Base-by-base conservation (phyloP, 1,140 invertebrate genomes). In the Araneus ventricosus region DNA sequence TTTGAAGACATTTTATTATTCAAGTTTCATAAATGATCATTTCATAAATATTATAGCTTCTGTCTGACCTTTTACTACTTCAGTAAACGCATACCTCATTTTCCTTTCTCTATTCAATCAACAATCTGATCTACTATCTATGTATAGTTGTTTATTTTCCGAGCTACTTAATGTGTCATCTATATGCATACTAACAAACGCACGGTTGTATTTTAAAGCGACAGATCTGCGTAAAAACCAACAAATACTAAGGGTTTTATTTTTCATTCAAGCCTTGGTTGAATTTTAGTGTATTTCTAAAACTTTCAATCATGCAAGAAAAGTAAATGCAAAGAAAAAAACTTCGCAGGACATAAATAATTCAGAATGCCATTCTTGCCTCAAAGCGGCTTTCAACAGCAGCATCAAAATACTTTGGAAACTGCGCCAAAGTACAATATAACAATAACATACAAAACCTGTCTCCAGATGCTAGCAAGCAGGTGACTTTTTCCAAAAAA, bases 341-440 rank as follows among this genome's bases (percentile, higher is more conserved):
- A 75, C 70, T 34, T 75, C 70, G 17, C 22, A 17, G 20, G 34
- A 34, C 34, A 75, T 75, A 75, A 75, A 75, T 75, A 75, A 75
- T 75, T 75, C 70, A 75, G 17, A 75, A 75, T 20, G 27, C 20
- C 20, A 30, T 75, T 30, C 70, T 22, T 34, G 14, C 30, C 30
- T 27, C 34, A 22, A 14, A 75, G 27, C 27, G 27, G 27, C 10
- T 10, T 75, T 75, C 34, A 75, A 75, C 70, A 34, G 20, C 17
- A 75, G 8, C 70, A 75, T 75, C 17, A 75, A 75, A 75, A 75
- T 75, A 34, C 70, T 75, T 75, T 30, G 27, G 14, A 75, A 75
- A 75, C 30, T 37, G 5, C 30, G 30, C 34, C 70, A 20, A 75
- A 75, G 70, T 34, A 34, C 20, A 75, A 75, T 37, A 75, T 75